Evolutionary conservation across 2,797 vertebrate species (phyloP), one percentile per base, ranked within the genome.

Genomic region (Ambastaia sidthimunki): DNA sequence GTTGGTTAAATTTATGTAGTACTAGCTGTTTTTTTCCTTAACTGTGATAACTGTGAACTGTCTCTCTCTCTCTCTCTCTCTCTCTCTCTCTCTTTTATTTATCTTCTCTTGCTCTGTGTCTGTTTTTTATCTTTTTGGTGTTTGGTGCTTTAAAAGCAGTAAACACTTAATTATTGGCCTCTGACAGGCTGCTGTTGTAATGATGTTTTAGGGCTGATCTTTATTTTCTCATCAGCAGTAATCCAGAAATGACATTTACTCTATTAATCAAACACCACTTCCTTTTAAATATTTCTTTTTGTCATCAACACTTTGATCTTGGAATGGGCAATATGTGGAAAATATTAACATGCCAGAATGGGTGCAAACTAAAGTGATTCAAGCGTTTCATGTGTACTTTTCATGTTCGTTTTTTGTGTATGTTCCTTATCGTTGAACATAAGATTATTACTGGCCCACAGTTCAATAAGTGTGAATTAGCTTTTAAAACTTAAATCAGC

Each of bases 1-100:
- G 85, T 83, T 85, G 74, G 82, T 83, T 28, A 83, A 88, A 86
- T 88, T 18, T 16, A 82, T 82, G 76, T 83, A 85, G 85, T 86
- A 81, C 41, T 44, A 44, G 9, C 41, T 44, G 41, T 44, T 44
- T 72, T 72, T 52, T 81, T 23, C 18, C 48, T 80, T 60, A 84
- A 80, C 81, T 47, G 75, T 72, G 48, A n/a, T n/a, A 28, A 28
- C 28, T 28, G 28, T 28, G 28, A 28, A 28, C 2, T 28, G 28
- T 28, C 25, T 4, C 62, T 34, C 28, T n/a, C 48, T 10, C 25
- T 34, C 48, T 71, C 7, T 31, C 3, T 19, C 10, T 6, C 28
- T 37, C 6, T 37, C 12, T 21, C 6, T 44, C 55, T 23, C 69
- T 12, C 25, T 47, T 19, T 67, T 10, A 6, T 13, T 47, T 44